Conservation (phyloP, 2,113 vertebrate genomes). For the Pseudopodoces humilis region DNA sequence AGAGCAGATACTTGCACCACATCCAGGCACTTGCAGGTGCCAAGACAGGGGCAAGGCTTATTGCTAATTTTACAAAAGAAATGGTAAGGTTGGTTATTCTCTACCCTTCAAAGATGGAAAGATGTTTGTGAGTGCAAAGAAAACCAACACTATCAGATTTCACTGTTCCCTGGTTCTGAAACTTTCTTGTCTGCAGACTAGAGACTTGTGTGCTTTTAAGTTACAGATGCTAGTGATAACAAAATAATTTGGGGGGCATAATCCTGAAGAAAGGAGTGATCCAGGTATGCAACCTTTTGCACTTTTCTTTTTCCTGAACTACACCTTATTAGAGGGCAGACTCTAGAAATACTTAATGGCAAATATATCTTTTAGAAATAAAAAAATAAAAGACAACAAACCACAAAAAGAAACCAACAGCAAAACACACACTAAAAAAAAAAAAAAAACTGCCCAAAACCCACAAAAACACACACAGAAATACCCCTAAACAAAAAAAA, state of each 20-base stretch:
- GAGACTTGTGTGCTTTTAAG: not conserved
- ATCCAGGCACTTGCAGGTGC: slow-evolving; percentile 72
- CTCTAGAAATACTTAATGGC: not conserved
- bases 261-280: rapidly evolving
- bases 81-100: slow-evolving; percentile 13
- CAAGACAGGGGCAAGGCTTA: slow-evolving; percentile 65
- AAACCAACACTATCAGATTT: not conserved
- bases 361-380: not conserved
- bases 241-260: not conserved
- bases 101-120: not conserved
- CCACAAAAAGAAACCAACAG: too few species aligned
- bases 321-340: not conserved
- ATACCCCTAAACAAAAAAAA: not conserved
- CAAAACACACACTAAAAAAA: not conserved
- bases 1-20: slow-evolving; percentile 73
- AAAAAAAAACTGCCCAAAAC: not conserved
- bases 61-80: slow-evolving; percentile 75
- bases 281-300: not conserved
- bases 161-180: not conserved
- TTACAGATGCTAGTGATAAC: not conserved
- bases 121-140: not conserved
- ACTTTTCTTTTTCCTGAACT: not conserved
- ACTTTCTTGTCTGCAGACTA: not conserved
- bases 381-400: not conserved
- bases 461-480: not conserved